Evolutionary conservation across 1,140 invertebrate species (phyloP).

Genomic region (Pogonomyrmex californicus): DNA sequence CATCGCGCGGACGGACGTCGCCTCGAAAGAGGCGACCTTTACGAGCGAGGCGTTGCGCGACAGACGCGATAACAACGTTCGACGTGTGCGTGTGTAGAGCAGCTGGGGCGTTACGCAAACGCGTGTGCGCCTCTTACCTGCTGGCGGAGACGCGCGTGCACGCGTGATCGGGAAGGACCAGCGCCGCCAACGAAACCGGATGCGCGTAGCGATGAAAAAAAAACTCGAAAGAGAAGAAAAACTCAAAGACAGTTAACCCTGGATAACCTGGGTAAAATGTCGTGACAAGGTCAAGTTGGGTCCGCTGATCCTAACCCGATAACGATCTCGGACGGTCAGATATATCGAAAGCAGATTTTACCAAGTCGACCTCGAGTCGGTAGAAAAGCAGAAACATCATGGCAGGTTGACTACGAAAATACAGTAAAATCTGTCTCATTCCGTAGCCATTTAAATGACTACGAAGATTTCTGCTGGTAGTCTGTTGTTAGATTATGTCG

Average conservation of each 20-base stretch:
- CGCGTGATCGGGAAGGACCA: background rate
- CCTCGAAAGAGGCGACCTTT: background rate
- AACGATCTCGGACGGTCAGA: too few relatives aligned
- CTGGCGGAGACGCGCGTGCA: background rate
- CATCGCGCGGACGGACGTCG: background rate
- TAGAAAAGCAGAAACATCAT: too few relatives aligned
- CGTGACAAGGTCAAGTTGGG: background rate
- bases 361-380: too few relatives aligned
- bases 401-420: background rate
- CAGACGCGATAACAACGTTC: conserved; percentile 16
- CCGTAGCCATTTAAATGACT: background rate
- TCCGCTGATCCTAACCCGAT: background rate
- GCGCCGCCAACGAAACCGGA: background rate
- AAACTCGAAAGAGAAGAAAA: background rate
- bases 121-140: conserved; percentile 19
- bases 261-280: background rate
- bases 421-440: background rate
- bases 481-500: background rate
- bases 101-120: conserved; percentile 28
- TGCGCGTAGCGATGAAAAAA: background rate
- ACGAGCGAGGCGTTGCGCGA: background rate
- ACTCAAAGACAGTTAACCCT: background rate
- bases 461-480: background rate
- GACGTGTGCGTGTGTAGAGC: background rate
- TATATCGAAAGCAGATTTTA: too few relatives aligned